Evolutionary conservation across 2,888 invertebrate species (phyloP), one percentile per base, ranked within the genome.

Genomic region (Macrophya alboannulata): DNA sequence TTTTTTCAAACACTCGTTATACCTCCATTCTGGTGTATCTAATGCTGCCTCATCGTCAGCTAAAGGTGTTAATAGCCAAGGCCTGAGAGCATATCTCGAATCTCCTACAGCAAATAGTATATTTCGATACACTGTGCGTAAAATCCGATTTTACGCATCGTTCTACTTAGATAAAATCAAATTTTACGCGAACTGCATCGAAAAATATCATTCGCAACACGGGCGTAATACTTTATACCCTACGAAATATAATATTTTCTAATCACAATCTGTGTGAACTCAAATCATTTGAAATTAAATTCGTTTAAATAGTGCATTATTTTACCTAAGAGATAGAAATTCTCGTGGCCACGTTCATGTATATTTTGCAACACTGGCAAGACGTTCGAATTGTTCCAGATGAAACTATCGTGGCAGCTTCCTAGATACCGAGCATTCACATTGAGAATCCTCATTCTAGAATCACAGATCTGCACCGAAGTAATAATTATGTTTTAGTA

Each of bases 371-470:
- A 68, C 2, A 86, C 31, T 3, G 72, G 79, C 62, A 86, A 59
- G 15, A 87, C 83, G 79, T 87, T 85, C 51, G 86, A 74, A 84
- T 87, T 86, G 4, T 86, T 88, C 89, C 88, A 90, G 68, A 89
- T 89, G 48, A 84, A 87, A 17, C 43, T 62, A 55, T 89, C 89
- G 15, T 87, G 59, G 6, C 74, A 74, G 21, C 82, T 84, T n/a
- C 87, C 87, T 48, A 86, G 86, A 84, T 59, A 87, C 9, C 84
- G 59, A 17, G 86, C 85, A 86, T 62, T 71, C 3, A 85, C 85
- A 81, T 86, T 79, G 9, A 76, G 8, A n/a, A 51, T 76, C 8
- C 51, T 31, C 5, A 65, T 12, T 4, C 17, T 21, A 10, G 25
- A n/a, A 65, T 65, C 65, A 31, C 25, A 65, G 21, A 65, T 31